Conservation (phyloP, 1,140 invertebrate species). For the Brachionus calyciflorus region DNA sequence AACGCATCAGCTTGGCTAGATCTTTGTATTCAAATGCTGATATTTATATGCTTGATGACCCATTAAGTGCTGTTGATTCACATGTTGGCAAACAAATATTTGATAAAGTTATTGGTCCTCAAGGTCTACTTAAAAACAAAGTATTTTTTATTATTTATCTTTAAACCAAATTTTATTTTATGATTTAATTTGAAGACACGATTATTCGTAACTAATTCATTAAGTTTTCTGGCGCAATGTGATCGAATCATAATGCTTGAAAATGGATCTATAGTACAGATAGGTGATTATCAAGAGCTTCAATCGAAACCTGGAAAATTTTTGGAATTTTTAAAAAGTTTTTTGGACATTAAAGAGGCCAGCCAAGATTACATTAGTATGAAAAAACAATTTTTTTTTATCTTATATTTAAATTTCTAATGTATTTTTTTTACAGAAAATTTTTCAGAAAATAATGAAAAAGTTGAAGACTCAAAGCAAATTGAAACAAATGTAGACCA, state of each 20-base stretch:
- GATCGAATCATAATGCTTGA: conserved; percentile 47
- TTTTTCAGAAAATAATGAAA: background rate
- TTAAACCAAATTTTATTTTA: background rate
- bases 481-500: background rate
- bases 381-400: background rate
- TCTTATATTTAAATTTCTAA: background rate
- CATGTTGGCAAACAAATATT: conserved; percentile 61
- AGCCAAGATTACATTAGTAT: conserved; percentile 2
- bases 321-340: conserved; percentile 28
- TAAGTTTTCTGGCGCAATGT: conserved; percentile 45
- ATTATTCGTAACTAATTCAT: conserved; percentile 47
- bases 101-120: conserved; percentile 55
- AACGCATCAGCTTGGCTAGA: conserved; percentile 53
- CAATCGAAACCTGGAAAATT: background rate
- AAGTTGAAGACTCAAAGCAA: background rate
- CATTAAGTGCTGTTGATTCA: conserved; percentile 63
- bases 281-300: conserved; percentile 27
- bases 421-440: background rate
- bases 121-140: conserved; percentile 52
- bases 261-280: conserved; percentile 44
- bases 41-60: conserved; percentile 64
- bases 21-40: conserved; percentile 58
- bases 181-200: background rate
- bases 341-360: conserved; percentile 12
- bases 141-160: background rate